Evolutionary conservation across 1,140 invertebrate species (phyloP), one percentile per base, ranked within the genome.

Genomic region (Drosophila virilis): DNA sequence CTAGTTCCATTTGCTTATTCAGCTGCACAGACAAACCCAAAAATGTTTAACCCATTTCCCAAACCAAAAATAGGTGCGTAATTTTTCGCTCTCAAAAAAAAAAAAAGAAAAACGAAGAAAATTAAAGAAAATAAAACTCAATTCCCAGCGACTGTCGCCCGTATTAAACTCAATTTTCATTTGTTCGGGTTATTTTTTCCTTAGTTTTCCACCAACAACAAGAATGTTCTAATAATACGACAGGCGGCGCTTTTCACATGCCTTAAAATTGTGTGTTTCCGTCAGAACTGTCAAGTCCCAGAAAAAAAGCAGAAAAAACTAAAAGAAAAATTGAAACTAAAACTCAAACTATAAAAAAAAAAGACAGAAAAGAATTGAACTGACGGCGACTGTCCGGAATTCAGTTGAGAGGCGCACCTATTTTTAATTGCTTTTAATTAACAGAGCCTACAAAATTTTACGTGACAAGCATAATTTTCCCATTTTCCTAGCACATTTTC

Each of bases 371-470:
- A 28, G 22, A 28, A 52, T 40, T 40, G 45, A 50, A 51, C 43
- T 46, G 54, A 35, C 55, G 38, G 74, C 74, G 57, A 66, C 52
- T 72, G 78, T 78, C 64, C 64, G 66, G 80, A 71, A 75, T 82
- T 70, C 62, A 43, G 52, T 52, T 59, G 67, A 45, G 77, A 77
- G 77, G 69, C 62, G 50, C 60, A 76, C 66, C 84, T 89, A 90
- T 89, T 89, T 89, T 75, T 84, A 90, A 90, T 89, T 89, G 84
- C 85, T 80, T 89, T 85, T 89, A 89, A 88, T 88, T 88, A 88
- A 78, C 77, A 68, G 71, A 80, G 78, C 68, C 84, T 84, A 71
- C 77, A 76, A 65, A 78, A 84, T 80, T 58, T 54, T 73, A 78
- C 79, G 74, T 89, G 84, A 89, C 83, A 88, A 66, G 83, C 83